Evolutionary conservation across 2,797 vertebrate genomes (phyloP).

Genomic region (Phoeniculus purpureus): DNA sequence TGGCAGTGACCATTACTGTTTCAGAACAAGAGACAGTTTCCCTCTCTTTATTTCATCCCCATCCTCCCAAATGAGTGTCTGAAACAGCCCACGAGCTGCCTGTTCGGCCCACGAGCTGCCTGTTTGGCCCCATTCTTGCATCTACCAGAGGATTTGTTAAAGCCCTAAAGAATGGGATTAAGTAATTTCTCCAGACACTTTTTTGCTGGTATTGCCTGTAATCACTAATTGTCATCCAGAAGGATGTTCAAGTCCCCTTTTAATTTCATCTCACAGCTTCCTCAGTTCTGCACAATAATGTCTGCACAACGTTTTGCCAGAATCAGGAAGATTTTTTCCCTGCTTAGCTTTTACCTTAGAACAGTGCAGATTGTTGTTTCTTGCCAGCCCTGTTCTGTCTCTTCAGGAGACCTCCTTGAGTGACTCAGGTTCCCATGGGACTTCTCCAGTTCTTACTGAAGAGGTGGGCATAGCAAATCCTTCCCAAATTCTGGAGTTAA

Average conservation of each 20-base stretch:
- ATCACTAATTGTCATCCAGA: not conserved
- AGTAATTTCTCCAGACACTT: not conserved
- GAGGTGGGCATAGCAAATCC: not conserved
- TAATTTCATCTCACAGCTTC: not conserved
- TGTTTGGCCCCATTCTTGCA: not conserved
- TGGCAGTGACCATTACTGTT: not conserved
- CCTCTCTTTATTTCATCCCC: not conserved
- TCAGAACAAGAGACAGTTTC: not conserved
- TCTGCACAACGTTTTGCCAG: not conserved
- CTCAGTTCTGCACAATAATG: not conserved
- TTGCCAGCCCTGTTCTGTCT: not conserved
- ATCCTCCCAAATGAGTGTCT: not conserved
- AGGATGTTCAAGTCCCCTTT: not conserved
- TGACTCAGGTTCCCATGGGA: not conserved
- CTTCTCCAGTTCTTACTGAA: not conserved
- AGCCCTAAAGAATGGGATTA: not conserved
- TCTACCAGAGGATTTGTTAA: not conserved
- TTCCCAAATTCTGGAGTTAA: not conserved
- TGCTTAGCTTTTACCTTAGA: not conserved
- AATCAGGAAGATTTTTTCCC: not conserved
- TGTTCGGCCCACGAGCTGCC: not conserved
- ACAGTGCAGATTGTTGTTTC: not conserved
- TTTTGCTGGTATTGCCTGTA: not conserved
- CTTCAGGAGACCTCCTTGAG: not conserved
- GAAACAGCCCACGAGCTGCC: not conserved